These are phyloP conservation scores for Ailurus styani DNA, from an alignment of 2,113 vertebrate genomes.

Conservation along the genomic window DNA sequence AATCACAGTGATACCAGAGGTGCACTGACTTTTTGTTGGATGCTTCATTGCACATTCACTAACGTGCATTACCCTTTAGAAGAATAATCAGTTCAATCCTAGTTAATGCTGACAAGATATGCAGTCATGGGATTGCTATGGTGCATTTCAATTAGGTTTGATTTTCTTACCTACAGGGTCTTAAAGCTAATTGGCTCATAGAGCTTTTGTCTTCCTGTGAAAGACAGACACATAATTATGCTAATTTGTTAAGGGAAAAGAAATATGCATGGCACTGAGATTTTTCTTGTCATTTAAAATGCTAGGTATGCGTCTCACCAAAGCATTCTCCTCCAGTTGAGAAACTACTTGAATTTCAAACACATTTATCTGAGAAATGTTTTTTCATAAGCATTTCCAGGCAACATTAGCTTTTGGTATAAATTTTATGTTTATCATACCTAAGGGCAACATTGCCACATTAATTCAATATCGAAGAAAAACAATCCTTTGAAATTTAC, in stretches of 20 bases:
- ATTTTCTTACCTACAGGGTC: constrained; percentile 60
- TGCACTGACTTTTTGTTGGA: background rate
- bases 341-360: constrained; percentile 13
- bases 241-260: constrained; percentile 34
- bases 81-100: constrained; percentile 45
- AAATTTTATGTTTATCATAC: constrained; percentile 8
- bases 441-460: background rate
- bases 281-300: constrained; percentile 60
- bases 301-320: background rate
- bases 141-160: constrained; percentile 69
- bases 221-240: constrained; percentile 58
- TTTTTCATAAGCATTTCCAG: constrained; percentile 7
- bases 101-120: constrained; percentile 27
- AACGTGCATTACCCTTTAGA: background rate
- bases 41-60: background rate
- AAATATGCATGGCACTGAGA: background rate
- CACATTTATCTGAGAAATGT: background rate
- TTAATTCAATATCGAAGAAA: constrained; percentile 14
- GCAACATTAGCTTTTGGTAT: background rate
- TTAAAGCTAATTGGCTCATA: constrained; percentile 70
- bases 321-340: background rate
- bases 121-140: constrained; percentile 4
- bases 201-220: constrained; percentile 64
- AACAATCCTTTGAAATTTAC: background rate
- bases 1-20: background rate